phyloP scores from a whole-genome alignment of 2,888 invertebrate species.

The Charanyca ferruginea region DNA sequence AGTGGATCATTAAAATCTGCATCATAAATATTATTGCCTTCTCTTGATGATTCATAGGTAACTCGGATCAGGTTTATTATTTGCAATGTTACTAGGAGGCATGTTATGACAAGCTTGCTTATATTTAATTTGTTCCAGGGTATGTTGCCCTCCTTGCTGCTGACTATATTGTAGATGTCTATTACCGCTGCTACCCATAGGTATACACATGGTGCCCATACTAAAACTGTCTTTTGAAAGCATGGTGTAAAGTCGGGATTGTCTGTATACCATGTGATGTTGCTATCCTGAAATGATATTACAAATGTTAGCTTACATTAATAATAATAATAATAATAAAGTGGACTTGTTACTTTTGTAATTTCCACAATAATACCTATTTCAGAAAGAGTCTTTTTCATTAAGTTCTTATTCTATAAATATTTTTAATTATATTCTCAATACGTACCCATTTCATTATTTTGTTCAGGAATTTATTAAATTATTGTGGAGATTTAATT shows the following conservation, averaged over 20 bases:
- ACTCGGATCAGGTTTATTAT: slow-evolving; percentile 92
- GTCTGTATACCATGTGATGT: slow-evolving; percentile 94
- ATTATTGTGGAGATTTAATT: too few species aligned
- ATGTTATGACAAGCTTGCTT: slow-evolving; percentile 92
- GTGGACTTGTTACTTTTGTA: neutral
- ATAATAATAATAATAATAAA: neutral
- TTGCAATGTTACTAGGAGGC: slow-evolving; percentile 92
- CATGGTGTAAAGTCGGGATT: slow-evolving; percentile 97
- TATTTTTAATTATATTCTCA: too few species aligned
- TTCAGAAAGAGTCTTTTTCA: neutral
- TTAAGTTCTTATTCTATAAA: neutral
- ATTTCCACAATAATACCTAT: neutral
- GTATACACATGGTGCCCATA: slow-evolving; percentile 96
- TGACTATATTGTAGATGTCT: slow-evolving; percentile 93
- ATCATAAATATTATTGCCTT: slow-evolving; percentile 88
- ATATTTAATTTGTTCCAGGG: slow-evolving; percentile 94
- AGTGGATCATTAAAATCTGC: slow-evolving; percentile 79
- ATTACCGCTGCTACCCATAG: slow-evolving; percentile 94
- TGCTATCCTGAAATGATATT: slow-evolving; percentile 92
- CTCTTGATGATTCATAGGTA: slow-evolving; percentile 87
- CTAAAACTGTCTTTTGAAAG: slow-evolving; percentile 96
- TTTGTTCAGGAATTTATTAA: too few species aligned
- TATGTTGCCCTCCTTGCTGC: slow-evolving; percentile 94
- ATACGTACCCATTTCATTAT: too few species aligned
- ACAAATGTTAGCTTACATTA: neutral